Base-by-base conservation (phyloP, 2,797 vertebrate genomes). In the Rhynchonycteris naso region DNA sequence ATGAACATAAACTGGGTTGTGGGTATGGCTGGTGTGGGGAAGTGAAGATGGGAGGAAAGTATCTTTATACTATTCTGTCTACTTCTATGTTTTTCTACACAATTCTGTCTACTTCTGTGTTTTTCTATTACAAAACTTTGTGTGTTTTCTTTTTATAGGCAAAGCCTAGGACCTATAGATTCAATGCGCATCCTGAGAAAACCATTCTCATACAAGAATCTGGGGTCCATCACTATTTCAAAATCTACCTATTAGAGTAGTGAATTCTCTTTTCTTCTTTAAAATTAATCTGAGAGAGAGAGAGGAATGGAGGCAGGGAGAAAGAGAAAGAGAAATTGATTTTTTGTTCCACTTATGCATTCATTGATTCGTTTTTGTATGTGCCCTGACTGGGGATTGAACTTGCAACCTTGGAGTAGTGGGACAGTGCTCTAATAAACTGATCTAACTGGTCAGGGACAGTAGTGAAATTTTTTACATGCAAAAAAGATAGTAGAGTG, bases 141-240 rank as follows among this genome's bases (percentile, higher is more conserved):
- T 74, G 30, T 3, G 81, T 91, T 81, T 91, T 71, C 22, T 8
- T 89, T 86, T 95, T 91, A 58, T 54, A 74, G 63, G 90, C 47
- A 91, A 93, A 68, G 12, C 35, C 52, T 28, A 91, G 19, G 71
- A 78, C 88, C 75, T 76, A 33, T 59, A 84, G 80, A 58, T 71
- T 83, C 76, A 88, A 74, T 13, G 59, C 30, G 43, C 43, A 24
- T 76, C 30, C 63, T 38, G 33, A 91, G 94, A 90, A 96, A 94
- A 66, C 3, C 33, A 54, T 74, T 68, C n/a, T 69, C 74, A 78
- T 15, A 28, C 8, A 59, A 75, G 79, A 88, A 94, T 59, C 59
- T 63, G 15, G 52, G 52, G 19, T 95, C 78, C 33, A 61, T 47
- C 24, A 43, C 24, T 94, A 21, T 87, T 93, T 92, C 52, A 82